Evolutionary conservation across 2,888 invertebrate genomes (phyloP).

Genomic region (Ornithoptera priamus): DNA sequence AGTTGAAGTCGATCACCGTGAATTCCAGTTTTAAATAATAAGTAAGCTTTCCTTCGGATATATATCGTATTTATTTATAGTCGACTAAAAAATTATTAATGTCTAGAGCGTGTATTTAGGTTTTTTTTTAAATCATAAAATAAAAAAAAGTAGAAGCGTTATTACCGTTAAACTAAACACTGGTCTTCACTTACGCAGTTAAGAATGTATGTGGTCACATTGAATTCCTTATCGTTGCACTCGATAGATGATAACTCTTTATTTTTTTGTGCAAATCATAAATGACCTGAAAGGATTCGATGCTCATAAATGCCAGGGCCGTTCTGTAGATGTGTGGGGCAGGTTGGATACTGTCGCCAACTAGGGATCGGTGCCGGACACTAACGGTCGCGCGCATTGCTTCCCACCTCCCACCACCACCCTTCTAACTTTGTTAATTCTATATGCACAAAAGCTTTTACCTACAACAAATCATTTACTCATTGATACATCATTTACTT

Average conservation of each 20-base stretch:
- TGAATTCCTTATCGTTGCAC: neutral
- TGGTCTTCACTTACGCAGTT: too few species aligned
- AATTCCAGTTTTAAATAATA: too few species aligned
- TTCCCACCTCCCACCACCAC: conserved; percentile 48
- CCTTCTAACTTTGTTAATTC: conserved; percentile 55
- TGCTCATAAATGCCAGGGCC: conserved; percentile 18
- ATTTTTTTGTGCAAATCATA: conserved; percentile 23
- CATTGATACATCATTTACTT: neutral
- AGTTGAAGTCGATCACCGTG: too few species aligned
- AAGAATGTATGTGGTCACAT: neutral
- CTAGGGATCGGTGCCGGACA: conserved; percentile 64
- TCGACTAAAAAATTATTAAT: too few species aligned
- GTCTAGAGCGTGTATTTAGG: too few species aligned
- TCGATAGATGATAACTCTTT: neutral
- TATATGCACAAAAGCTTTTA: conserved; percentile 45
- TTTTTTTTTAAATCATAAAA: too few species aligned
- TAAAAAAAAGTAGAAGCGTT: too few species aligned
- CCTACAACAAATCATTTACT: conserved; percentile 25
- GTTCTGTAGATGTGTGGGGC: conserved; percentile 18
- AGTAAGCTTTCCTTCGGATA: too few species aligned
- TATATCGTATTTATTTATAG: too few species aligned
- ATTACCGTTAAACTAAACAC: too few species aligned
- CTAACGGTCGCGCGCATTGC: conserved; percentile 76
- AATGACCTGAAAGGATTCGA: conserved; percentile 22
- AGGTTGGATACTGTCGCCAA: conserved; percentile 52